These are phyloP conservation scores for Macropodus opercularis DNA, from an alignment of 2,797 vertebrate genomes.

Conservation along the genomic window DNA sequence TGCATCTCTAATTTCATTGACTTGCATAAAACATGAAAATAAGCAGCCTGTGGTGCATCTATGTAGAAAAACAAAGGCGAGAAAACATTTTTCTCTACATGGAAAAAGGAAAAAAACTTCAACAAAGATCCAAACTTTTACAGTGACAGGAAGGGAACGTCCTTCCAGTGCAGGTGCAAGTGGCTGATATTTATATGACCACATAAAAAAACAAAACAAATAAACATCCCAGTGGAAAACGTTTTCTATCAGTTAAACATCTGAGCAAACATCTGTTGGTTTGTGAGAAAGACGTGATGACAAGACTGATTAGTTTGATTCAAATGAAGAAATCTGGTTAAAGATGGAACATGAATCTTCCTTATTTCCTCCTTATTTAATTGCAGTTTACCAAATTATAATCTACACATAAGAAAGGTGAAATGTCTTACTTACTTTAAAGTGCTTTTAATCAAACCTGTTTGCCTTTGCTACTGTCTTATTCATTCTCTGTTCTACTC, in stretches of 20 bases:
- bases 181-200: slow-evolving; percentile 45
- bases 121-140: slow-evolving; percentile 43
- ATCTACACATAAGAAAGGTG: background rate
- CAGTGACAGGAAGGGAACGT: slow-evolving; percentile 24
- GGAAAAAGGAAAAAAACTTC: slow-evolving; percentile 54
- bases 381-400: slow-evolving; percentile 21
- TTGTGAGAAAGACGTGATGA: slow-evolving; percentile 14
- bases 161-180: slow-evolving; percentile 4
- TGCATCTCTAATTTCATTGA: slow-evolving; percentile 28
- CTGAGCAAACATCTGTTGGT: slow-evolving; percentile 7
- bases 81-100: slow-evolving; percentile 29
- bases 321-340: slow-evolving; percentile 23
- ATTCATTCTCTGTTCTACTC: slow-evolving; percentile 4
- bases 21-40: slow-evolving; percentile 37
- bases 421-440: slow-evolving; percentile 2
- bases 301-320: slow-evolving; percentile 28
- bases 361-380: background rate
- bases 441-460: background rate
- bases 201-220: slow-evolving; percentile 51
- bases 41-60: slow-evolving; percentile 24
- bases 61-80: slow-evolving; percentile 17
- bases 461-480: background rate
- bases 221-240: slow-evolving; percentile 31
- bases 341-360: slow-evolving; percentile 12
- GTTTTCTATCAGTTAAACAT: slow-evolving; percentile 12